Base-by-base conservation (phyloP, 2,888 invertebrate genomes). In the Plusia festucae region DNA sequence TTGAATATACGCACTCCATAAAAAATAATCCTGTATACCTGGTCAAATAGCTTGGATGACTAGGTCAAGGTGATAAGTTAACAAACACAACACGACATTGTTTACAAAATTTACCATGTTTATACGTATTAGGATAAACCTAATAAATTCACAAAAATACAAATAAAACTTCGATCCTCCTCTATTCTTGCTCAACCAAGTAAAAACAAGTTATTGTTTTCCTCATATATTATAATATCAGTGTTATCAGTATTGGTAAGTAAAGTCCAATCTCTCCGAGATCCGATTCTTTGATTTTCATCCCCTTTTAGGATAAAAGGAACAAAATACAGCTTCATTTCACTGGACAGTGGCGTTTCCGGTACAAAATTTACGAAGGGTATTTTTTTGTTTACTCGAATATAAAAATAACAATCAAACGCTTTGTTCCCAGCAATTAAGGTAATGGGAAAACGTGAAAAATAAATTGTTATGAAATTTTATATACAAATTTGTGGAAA, bases 271-370 rank as follows among this genome's bases (percentile, higher is more conserved):
- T 75, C 67, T 64, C 62, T 68, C 15, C 59, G 30, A 68, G 66
- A 68, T 72, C 53, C 65, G 40, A 67, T 57, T 74, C 66, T 72
- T 76, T 75, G 82, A 81, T 72, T 76, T 73, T 66, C 63, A 62
- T 60, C 53, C 59, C 65, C 54, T 34, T 71, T 59, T 54, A 15
- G 13, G 15, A 49, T 20, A 53, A 70, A 71, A 64, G 15, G 63
- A 71, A 70, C 62, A 68, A 73, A 78, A 70, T 56, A 56, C 58
- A 60, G 49, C 61, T 32, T 64, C 56, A 76, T 76, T 70, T 70
- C 16, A 16, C 52, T 49, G 73, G 70, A 69, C 65, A 62, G 46
- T 55, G 57, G 53, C 32, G 60, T 57, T 76, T 81, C 75, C 77
- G 75, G 60, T 59, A 61, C 51, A 20, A 71, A 75, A 81, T 79